These are phyloP conservation scores for Hemichromis elongatus DNA, from an alignment of 2,113 vertebrate species.

Conservation along the genomic window DNA sequence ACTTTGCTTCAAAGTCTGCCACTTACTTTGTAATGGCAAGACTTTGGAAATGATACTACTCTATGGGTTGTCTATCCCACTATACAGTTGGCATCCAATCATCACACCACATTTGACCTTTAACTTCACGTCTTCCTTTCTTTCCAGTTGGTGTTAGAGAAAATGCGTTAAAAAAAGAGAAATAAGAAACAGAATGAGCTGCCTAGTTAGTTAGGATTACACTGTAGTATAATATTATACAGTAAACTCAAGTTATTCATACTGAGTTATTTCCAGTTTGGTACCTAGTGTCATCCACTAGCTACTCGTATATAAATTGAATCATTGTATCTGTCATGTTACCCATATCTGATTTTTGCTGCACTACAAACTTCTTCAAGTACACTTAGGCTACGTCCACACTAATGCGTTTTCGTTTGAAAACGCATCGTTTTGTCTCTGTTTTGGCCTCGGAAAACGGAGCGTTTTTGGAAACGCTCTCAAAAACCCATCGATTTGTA, in stretches of 20 bases:
- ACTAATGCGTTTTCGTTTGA: no score
- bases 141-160: background rate
- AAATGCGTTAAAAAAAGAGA: background rate
- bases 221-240: background rate
- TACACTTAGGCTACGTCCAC: no score
- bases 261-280: background rate
- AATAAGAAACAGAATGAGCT: background rate
- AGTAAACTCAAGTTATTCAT: background rate
- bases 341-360: background rate
- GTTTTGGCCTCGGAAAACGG: no score
- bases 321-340: background rate
- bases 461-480: no score
- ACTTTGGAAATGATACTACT: background rate
- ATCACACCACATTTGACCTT: background rate
- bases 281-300: background rate
- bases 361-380: background rate
- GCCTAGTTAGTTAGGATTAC: background rate
- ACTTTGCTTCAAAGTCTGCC: background rate
- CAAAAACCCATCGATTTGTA: no score
- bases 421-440: no score
- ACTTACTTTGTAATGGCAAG: background rate
- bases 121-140: background rate
- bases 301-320: background rate
- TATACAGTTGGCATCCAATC: background rate
- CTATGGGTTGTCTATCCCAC: background rate